phyloP scores from a whole-genome alignment of 2,113 vertebrate genomes.

The Pionites leucogaster region DNA sequence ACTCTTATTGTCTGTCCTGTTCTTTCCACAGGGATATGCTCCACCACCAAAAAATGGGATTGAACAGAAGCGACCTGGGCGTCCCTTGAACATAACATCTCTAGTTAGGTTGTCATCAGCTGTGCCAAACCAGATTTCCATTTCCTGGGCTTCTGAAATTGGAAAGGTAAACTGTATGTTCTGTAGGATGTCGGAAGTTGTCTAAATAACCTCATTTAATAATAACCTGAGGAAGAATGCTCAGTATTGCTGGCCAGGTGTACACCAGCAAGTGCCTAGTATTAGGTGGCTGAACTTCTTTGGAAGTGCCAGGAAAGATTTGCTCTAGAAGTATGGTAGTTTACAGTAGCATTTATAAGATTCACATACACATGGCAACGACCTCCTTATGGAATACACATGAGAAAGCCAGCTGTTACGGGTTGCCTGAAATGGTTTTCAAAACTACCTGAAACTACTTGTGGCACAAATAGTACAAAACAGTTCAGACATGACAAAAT shows the following conservation, averaged over 20 bases:
- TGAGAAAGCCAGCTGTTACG: not conserved
- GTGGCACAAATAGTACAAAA: not conserved
- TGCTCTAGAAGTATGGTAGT: not conserved
- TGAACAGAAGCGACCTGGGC: conserved; percentile 93
- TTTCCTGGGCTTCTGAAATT: conserved; percentile 96
- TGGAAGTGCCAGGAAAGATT: not conserved
- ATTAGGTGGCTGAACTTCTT: not conserved
- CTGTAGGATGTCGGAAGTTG: not conserved
- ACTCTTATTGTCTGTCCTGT: not conserved
- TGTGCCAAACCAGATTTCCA: conserved; percentile 96
- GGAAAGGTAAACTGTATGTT: conserved; percentile 84
- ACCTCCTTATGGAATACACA: not conserved
- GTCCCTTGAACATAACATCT: conserved; percentile 94
- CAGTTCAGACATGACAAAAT: not conserved
- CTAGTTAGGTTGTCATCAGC: conserved; percentile 92
- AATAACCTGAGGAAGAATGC: not conserved
- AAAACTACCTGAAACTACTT: not conserved
- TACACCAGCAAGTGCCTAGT: not conserved
- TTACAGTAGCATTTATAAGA: not conserved
- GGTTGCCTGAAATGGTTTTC: not conserved
- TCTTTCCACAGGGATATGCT: conserved; percentile 82
- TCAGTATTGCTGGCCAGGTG: not conserved
- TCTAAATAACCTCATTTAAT: not conserved
- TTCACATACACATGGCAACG: not conserved
- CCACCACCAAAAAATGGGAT: conserved; percentile 96